A percentile compares a stretch with the other conserved stretches of the same genome.
phyloP scores from a whole-genome alignment of 2,888 invertebrate species.

The Oscheius sp. region DNA sequence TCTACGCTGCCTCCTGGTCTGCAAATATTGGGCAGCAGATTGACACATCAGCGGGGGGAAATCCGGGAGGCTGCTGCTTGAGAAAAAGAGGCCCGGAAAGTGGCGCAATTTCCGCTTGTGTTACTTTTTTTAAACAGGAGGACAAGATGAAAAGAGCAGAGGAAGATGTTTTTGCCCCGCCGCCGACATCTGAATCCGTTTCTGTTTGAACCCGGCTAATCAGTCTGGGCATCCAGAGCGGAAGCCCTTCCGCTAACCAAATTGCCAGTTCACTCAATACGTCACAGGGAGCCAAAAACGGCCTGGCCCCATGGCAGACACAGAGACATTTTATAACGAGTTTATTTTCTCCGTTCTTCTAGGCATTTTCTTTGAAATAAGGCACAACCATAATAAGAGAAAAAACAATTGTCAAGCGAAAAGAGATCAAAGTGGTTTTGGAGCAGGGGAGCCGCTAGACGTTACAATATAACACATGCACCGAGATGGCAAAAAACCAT shows the following conservation, averaged over 20 bases:
- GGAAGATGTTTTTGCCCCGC: not conserved
- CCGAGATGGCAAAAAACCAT: constrained; percentile 20
- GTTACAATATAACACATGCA: constrained; percentile 2
- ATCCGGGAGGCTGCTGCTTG: not conserved
- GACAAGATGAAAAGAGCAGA: not conserved
- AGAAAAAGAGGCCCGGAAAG: not conserved
- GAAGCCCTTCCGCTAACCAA: constrained; percentile 35
- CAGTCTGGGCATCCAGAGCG: constrained; percentile 20
- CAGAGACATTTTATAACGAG: constrained; percentile 22
- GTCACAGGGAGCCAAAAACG: constrained; percentile 13
- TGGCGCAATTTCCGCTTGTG: not conserved
- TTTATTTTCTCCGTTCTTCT: constrained; percentile 18
- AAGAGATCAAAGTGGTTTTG: constrained; percentile 25
- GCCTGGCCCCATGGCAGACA: not conserved
- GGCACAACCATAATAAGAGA: constrained; percentile 29
- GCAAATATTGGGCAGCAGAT: constrained; percentile 29
- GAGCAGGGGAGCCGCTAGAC: constrained; percentile 1
- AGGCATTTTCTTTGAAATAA: constrained; percentile 31
- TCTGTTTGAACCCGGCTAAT: constrained; percentile 7
- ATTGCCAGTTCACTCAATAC: constrained; percentile 23
- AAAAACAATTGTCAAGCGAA: constrained; percentile 1
- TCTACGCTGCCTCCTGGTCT: constrained; percentile 21
- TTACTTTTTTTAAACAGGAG: not conserved
- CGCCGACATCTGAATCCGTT: not conserved
- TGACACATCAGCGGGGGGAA: constrained; percentile 28